These are phyloP conservation scores for Strigamia maritima DNA, from an alignment of 2,888 invertebrate species.

Conservation along the genomic window DNA sequence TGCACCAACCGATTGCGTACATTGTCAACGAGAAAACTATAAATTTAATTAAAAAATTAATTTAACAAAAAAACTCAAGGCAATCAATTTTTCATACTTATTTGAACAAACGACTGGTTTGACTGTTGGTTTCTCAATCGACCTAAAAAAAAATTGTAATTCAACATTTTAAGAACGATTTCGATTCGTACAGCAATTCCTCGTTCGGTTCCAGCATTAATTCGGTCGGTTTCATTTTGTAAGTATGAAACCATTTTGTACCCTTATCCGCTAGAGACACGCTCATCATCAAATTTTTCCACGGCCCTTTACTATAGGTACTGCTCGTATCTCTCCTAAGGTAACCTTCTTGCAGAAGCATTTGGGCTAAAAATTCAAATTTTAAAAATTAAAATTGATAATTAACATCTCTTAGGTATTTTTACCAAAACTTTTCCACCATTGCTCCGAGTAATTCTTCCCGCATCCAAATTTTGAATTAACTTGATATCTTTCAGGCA, in stretches of 20 bases:
- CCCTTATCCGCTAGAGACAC: not conserved
- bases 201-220: not conserved
- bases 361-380: not conserved
- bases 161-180: not conserved
- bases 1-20: not conserved
- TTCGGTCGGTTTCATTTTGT: not conserved
- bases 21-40: not conserved
- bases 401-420: not conserved
- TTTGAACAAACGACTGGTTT: not conserved
- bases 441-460: not conserved
- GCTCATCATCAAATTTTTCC: not conserved
- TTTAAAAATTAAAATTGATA: not conserved
- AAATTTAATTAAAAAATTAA: too few species aligned
- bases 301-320: not conserved
- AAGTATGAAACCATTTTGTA: not conserved
- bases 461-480: not conserved
- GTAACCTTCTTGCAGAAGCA: not conserved
- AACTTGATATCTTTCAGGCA: not conserved
- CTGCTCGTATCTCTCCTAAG: not conserved
- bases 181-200: not conserved
- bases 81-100: not conserved
- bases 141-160: not conserved
- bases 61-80: not conserved
- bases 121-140: not conserved
- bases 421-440: conserved; percentile 11